Evolutionary conservation across 2,113 vertebrate genomes (phyloP), one percentile per base, ranked within the genome.

Genomic region (Rhegmatorhina hoffmannsi): DNA sequence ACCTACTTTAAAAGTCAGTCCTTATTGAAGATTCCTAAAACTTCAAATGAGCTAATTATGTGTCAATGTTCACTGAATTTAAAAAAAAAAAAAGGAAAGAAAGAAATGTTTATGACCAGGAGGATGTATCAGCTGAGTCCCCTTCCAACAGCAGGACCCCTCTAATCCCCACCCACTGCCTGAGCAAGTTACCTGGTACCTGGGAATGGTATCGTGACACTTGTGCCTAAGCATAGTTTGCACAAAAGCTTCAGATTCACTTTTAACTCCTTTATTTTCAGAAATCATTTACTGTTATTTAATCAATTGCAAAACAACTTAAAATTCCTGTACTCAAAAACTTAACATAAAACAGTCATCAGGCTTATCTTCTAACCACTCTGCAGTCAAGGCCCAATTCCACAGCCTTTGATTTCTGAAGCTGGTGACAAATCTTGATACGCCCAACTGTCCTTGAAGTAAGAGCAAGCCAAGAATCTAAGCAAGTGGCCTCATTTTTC

Each of bases 1-100:
- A 89, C 85, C 62, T 63, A 82, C 66, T 96, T 94, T 84, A 67
- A 79, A 80, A 91, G 36, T 59, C 77, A 79, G 52, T 34, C 92
- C 18, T 75, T 90, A 86, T 85, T 50, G 34, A 91, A 62, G 46
- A 38, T 34, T 18, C 8, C 14, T 58, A 64, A 88, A 63, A 31
- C 8, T 18, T 19, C 87, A 73, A 38, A 36, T 76, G 46, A 90
- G 19, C 11, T 52, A 46, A n/a, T 38, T 75, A 29, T 34, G 25
- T 11, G 23, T 26, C 40, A 91, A 7, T 10, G 10, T 52, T 85
- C 29, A 43, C 40, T 67, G 33, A 17, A 77, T 44, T 43, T 3
- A 49, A 14, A 40, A 56, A 23, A 23, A 13, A 16, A 34, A 19
- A 26, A 13, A 13, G 34, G 14, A 18, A 28, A 33, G 8, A 14